These are phyloP conservation scores for Drosophila eugracilis DNA, from an alignment of 1,140 invertebrate species.

Conservation along the genomic window DNA sequence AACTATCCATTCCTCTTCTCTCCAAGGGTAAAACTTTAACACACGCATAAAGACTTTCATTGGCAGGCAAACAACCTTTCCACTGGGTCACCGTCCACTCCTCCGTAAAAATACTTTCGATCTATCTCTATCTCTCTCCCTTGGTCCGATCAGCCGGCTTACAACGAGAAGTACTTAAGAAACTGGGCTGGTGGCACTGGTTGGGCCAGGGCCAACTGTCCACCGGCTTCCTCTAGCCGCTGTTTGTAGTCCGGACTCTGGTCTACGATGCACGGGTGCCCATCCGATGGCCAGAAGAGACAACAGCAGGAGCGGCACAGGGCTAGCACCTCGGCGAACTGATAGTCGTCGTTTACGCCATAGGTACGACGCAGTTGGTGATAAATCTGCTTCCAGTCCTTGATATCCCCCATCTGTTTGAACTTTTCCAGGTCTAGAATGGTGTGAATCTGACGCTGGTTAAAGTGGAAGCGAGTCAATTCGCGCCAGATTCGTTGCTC, in stretches of 20 bases:
- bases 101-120: conserved; percentile 56
- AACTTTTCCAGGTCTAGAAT: conserved; percentile 87
- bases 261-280: conserved; percentile 95
- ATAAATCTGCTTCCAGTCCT: conserved; percentile 90
- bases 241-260: conserved; percentile 92
- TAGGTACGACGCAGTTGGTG: conserved; percentile 92
- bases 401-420: conserved; percentile 85
- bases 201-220: conserved; percentile 91
- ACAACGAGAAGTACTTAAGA: conserved; percentile 96
- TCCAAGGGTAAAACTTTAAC: conserved; percentile 66
- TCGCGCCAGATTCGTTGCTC: conserved; percentile 97
- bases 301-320: conserved; percentile 97
- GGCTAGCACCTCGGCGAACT: conserved; percentile 97
- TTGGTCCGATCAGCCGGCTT: conserved; percentile 74
- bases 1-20: neutral
- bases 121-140: conserved; percentile 58
- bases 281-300: conserved; percentile 97
- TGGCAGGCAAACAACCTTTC: conserved; percentile 34
- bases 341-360: conserved; percentile 93
- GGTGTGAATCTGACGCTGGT: conserved; percentile 91
- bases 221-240: conserved; percentile 91
- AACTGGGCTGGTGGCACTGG: conserved; percentile 95
- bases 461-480: conserved; percentile 96
- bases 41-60: conserved; percentile 56
- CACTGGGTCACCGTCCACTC: conserved; percentile 3